Evolutionary conservation across 2,797 vertebrate species (phyloP).

Genomic region (Craterocephalus amniculus): DNA sequence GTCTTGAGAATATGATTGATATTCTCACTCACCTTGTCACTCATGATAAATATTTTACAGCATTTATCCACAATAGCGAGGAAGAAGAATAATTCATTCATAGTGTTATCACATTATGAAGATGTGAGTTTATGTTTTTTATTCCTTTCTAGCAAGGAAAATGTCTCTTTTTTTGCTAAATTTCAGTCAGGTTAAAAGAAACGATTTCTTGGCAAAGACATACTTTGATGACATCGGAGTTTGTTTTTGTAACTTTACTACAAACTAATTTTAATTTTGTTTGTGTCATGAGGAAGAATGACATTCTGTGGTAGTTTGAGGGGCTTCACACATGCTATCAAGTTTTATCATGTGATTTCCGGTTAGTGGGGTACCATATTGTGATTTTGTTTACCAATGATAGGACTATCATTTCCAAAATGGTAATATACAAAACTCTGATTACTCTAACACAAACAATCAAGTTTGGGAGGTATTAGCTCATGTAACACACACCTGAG

Average conservation of each 20-base stretch:
- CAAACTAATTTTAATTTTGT: conserved; percentile 43
- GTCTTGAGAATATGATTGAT: conserved; percentile 79
- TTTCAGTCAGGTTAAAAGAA: conserved; percentile 41
- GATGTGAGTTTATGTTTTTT: conserved; percentile 65
- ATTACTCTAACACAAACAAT: conserved; percentile 82
- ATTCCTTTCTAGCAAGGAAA: conserved; percentile 35
- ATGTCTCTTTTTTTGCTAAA: conserved; percentile 31
- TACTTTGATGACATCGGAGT: conserved; percentile 27
- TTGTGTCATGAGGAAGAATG: conserved; percentile 37
- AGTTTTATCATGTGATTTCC: conserved; percentile 43
- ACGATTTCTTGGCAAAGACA: conserved; percentile 12
- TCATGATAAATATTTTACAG: conserved; percentile 78
- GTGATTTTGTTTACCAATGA: conserved; percentile 70
- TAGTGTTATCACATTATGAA: conserved; percentile 66
- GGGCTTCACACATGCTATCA: conserved; percentile 31
- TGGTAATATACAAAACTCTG: conserved; percentile 74
- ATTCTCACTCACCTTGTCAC: conserved; percentile 81
- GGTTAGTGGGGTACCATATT: conserved; percentile 44
- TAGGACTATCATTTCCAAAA: conserved; percentile 75
- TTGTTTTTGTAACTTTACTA: conserved; percentile 38
- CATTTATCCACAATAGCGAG: conserved; percentile 54
- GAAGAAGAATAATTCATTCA: conserved; percentile 66
- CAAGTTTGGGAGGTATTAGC: conserved; percentile 82
- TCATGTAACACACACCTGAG: conserved; percentile 82
- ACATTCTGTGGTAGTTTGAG: conserved; percentile 40